These are phyloP conservation scores for Sceloporus tristichus DNA, from an alignment of 2,113 vertebrate genomes.

Conservation along the genomic window DNA sequence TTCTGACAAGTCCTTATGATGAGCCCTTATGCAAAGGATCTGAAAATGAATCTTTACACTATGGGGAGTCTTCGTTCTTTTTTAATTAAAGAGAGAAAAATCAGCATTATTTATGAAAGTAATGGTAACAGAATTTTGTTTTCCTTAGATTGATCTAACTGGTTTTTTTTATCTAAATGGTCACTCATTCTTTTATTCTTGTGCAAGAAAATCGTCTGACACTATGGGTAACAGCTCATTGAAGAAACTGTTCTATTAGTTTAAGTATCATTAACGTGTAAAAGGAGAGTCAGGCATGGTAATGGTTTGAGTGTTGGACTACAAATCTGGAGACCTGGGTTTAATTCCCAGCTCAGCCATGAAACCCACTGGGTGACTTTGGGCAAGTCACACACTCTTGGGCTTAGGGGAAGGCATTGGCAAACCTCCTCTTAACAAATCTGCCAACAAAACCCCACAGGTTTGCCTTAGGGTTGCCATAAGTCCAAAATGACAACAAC, in stretches of 20 bases:
- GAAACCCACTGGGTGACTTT: too few species aligned
- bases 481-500: neutral
- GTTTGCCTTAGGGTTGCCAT: too few species aligned
- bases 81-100: neutral
- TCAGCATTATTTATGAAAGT: neutral
- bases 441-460: too few species aligned
- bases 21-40: neutral
- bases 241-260: neutral
- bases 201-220: neutral
- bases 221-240: neutral
- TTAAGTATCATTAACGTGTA: neutral
- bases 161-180: neutral
- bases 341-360: too few species aligned
- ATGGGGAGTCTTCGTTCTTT: neutral
- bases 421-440: too few species aligned
- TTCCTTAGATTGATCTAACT: neutral
- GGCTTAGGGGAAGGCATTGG: too few species aligned
- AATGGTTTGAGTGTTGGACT: too few species aligned
- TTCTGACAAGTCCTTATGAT: neutral
- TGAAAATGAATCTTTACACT: neutral
- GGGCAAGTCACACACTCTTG: too few species aligned
- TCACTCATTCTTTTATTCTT: slow-evolving; percentile 22
- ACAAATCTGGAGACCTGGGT: too few species aligned
- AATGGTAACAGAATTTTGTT: neutral
- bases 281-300: too few species aligned